A percentile compares a stretch with the other conserved stretches of the same genome.
Evolutionary conservation across 2,888 invertebrate genomes (phyloP).

Genomic region (Andrena camellia): DNA sequence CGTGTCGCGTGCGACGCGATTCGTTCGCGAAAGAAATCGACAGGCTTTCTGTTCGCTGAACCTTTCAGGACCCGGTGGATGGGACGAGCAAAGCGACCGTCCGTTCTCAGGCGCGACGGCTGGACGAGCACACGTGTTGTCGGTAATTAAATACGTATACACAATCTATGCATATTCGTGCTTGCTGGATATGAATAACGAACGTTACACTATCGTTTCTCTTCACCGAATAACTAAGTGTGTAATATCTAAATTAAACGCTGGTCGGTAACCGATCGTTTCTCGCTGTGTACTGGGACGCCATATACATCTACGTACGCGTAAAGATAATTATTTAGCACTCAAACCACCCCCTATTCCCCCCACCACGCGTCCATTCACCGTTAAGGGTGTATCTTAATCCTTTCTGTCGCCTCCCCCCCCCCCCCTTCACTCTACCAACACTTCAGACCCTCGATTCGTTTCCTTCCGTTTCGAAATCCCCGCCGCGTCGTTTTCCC

Average conservation of each 20-base stretch:
- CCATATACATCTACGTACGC: slow-evolving; percentile 56
- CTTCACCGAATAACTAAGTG: slow-evolving; percentile 75
- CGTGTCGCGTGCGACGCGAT: slow-evolving; percentile 46
- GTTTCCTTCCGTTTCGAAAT: slow-evolving; percentile 13
- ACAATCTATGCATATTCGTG: slow-evolving; percentile 80
- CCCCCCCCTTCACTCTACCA: background rate
- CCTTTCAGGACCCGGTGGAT: background rate
- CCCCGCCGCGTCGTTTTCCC: slow-evolving; percentile 47
- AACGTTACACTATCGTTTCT: slow-evolving; percentile 76
- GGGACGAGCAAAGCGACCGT: slow-evolving; percentile 38
- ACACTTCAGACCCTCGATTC: background rate
- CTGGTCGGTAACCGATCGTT: slow-evolving; percentile 69
- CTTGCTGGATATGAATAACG: slow-evolving; percentile 81
- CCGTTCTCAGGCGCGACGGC: slow-evolving; percentile 45
- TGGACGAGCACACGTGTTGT: slow-evolving; percentile 56
- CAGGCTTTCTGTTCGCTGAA: slow-evolving; percentile 6
- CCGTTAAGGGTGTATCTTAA: background rate
- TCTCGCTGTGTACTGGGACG: slow-evolving; percentile 62
- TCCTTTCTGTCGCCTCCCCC: no score
- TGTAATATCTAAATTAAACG: slow-evolving; percentile 72
- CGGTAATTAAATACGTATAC: slow-evolving; percentile 74
- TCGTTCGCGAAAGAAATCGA: slow-evolving; percentile 14
- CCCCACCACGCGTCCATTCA: background rate
- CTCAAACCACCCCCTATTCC: slow-evolving; percentile 21
- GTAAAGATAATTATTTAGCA: slow-evolving; percentile 60